Base-by-base conservation (phyloP, 2,113 vertebrate species). In the Thalassarche chlororhynchos region DNA sequence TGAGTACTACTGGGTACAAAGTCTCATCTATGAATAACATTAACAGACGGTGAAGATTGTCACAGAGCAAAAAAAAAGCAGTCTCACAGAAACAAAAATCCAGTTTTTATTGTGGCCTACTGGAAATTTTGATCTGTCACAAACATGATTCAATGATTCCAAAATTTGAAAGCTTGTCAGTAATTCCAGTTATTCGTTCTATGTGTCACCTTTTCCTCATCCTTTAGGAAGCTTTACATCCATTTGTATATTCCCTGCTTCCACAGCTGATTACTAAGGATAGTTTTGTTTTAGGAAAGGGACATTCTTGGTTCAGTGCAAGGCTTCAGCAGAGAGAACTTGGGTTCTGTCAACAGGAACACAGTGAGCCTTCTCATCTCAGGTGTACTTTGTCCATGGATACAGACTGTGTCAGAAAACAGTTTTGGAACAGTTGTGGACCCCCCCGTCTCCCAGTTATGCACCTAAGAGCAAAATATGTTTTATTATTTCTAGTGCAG, bases 21-120 rank as follows among this genome's bases (percentile, higher is more conserved):
- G 94, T 96, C 88, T 93, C 88, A 81, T 93, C 95, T 92, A 93
- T 87, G 97, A 95, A 93, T 97, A 95, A 84, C 65, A 88, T 86
- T 84, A 97, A 95, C 85, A 95, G 94, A 92, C 64, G 60, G 90
- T 78, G 68, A 89, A 84, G 60, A 78, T 84, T 74, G 72, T 95
- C 75, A 80, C 34, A 85, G 78, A 89, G 64, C 6, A 72, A 82
- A 89, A 89, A 54, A 54, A 77, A 47, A 64, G 2, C 58, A 44
- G n/a, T 60, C 26, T 82, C 69, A 47, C 31, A 84, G 85, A 86
- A 96, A 66, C 8, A 92, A 55, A 94, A 71, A 42, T 51, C 20
- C 64, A 75, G 7, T 55, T 94, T 93, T 75, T 64, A 64, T 24
- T 60, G 11, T 79, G 46, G 14, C 31, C 25, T 80, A 1, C 36